Evolutionary conservation across 2,888 invertebrate species (phyloP).

Genomic region (Melieria crassipennis): DNA sequence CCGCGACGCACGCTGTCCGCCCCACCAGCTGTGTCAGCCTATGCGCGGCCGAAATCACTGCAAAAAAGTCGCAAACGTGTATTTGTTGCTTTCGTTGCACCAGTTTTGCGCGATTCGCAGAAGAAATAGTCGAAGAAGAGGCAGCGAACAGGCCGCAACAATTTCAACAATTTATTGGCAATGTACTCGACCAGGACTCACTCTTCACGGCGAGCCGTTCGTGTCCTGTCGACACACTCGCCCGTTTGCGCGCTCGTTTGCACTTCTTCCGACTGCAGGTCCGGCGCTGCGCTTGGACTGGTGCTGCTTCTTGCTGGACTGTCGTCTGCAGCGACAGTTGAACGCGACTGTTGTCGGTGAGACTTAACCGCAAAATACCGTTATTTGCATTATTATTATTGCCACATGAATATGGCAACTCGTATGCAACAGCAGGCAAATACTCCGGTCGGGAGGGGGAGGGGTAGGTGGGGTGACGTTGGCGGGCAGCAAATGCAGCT

Average conservation of each 20-base stretch:
- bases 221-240: constrained; percentile 2
- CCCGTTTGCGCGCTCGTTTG: neutral
- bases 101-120: too few species aligned
- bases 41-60: too few species aligned
- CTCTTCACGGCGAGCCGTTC: neutral
- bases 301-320: too few species aligned
- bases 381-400: constrained; percentile 37
- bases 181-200: neutral
- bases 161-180: neutral
- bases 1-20: too few species aligned
- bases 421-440: neutral
- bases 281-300: neutral
- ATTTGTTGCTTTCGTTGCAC: too few species aligned
- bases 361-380: constrained; percentile 45
- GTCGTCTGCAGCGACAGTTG: neutral
- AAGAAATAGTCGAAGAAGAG: too few species aligned
- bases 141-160: too few species aligned
- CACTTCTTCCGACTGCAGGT: neutral
- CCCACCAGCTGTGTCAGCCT: too few species aligned
- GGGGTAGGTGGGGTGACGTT: constrained; percentile 14
- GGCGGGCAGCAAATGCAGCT: constrained; percentile 28
- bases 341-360: neutral
- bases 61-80: too few species aligned
- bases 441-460: too few species aligned
- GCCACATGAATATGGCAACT: constrained; percentile 1